A percentile compares a stretch with the other conserved stretches of the same genome.
phyloP scores from a whole-genome alignment of 1,140 invertebrate species.

The Aporrectodea caliginosa region DNA sequence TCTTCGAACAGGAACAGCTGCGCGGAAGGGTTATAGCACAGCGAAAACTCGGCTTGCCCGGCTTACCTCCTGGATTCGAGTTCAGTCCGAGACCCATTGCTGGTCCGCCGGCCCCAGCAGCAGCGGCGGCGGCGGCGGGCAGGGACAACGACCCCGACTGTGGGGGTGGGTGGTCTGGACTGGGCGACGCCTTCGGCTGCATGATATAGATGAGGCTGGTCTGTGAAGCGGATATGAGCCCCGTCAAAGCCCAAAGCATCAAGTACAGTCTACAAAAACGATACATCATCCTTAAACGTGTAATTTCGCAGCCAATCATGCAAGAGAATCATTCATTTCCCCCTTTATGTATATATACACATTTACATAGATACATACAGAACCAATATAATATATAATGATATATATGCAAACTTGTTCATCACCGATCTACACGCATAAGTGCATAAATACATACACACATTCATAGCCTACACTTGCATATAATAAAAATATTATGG shows the following conservation, averaged over 20 bases:
- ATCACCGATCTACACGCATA: no score
- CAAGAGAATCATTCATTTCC: no score
- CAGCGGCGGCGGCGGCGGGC: not conserved
- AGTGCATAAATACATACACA: no score
- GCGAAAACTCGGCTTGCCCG: not conserved
- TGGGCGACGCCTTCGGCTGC: not conserved
- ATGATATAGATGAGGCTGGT: not conserved
- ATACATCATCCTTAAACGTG: no score
- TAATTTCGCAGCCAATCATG: no score
- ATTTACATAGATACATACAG: no score
- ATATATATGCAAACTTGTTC: no score
- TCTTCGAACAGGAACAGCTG: conserved; percentile 14
- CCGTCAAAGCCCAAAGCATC: not conserved
- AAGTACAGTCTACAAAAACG: not conserved
- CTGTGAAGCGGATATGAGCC: not conserved
- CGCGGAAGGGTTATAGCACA: not conserved
- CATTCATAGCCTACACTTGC: no score
- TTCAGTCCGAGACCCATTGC: not conserved
- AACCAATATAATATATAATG: no score
- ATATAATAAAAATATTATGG: no score
- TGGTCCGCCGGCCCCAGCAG: not conserved
- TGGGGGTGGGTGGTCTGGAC: not conserved
- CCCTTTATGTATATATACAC: no score
- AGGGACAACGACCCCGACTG: not conserved
- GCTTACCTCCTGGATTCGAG: not conserved